phyloP scores from a whole-genome alignment of 2,888 invertebrate genomes.

The Machimus rusticus region DNA sequence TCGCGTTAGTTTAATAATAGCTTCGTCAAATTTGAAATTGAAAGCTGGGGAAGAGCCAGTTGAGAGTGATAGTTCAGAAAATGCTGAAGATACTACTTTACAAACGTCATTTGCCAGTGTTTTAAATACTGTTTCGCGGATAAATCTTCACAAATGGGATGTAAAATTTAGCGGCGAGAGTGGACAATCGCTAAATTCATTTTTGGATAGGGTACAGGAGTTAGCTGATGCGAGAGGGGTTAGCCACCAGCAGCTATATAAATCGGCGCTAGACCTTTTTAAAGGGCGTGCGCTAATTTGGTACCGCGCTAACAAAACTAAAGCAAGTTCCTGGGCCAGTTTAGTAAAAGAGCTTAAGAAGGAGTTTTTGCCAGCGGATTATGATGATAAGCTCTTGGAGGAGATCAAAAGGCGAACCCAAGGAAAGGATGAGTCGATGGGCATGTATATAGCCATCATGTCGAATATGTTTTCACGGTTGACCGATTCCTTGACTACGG shows the following conservation, averaged over 20 bases:
- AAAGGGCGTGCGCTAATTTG: conserved; percentile 10
- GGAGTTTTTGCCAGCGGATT: conserved; percentile 32
- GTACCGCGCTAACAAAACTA: conserved; percentile 13
- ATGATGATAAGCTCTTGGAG: conserved; percentile 34
- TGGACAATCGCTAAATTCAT: too few relatives aligned
- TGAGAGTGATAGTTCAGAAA: too few relatives aligned
- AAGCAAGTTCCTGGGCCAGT: not conserved
- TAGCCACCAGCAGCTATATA: not conserved
- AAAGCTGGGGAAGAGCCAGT: not conserved
- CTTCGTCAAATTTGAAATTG: too few relatives aligned
- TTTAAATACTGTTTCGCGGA: too few relatives aligned
- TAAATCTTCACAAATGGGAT: conserved; percentile 6
- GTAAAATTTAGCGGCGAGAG: conserved; percentile 13
- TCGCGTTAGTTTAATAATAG: too few relatives aligned
- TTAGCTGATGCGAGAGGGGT: not conserved
- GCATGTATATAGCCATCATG: conserved; percentile 26
- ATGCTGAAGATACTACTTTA: too few relatives aligned
- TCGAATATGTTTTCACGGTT: not conserved
- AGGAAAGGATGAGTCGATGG: conserved; percentile 31
- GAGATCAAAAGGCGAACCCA: conserved; percentile 26
- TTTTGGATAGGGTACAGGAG: conserved; percentile 10
- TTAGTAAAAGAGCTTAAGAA: not conserved
- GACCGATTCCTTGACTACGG: not conserved
- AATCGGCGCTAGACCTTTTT: conserved; percentile 6
- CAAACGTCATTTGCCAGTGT: too few relatives aligned